These are phyloP conservation scores for Saturnia japonica DNA, from an alignment of 2,888 invertebrate species.

Conservation along the genomic window DNA sequence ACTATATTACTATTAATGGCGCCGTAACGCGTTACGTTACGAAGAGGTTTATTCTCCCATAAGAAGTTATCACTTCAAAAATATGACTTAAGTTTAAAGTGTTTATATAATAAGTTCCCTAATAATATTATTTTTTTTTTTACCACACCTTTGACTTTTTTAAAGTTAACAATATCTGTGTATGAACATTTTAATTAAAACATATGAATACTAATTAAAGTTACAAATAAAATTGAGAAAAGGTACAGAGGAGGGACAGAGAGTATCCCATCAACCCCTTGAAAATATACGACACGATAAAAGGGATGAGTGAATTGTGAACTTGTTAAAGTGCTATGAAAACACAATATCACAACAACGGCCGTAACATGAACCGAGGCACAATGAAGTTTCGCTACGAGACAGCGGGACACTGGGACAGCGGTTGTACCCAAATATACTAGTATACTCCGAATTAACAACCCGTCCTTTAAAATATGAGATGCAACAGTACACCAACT, in stretches of 20 bases:
- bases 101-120: too few relatives aligned
- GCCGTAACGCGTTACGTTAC: too few relatives aligned
- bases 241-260: background rate
- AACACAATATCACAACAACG: slow-evolving; percentile 11
- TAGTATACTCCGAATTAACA: background rate
- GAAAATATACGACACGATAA: background rate
- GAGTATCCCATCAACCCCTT: background rate
- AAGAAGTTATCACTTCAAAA: too few relatives aligned
- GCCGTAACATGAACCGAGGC: slow-evolving; percentile 1
- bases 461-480: background rate
- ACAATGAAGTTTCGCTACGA: slow-evolving; percentile 1
- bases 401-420: background rate
- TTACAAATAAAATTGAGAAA: background rate
- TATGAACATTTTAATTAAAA: background rate
- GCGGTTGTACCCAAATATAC: background rate
- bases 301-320: slow-evolving; percentile 7
- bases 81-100: too few relatives aligned
- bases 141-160: too few relatives aligned
- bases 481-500: background rate
- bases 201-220: background rate
- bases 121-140: too few relatives aligned
- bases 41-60: too few relatives aligned
- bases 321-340: slow-evolving; percentile 10
- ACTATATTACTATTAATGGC: too few relatives aligned
- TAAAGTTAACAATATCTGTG: too few relatives aligned